These are phyloP conservation scores for Scaptomyza hsui DNA, from an alignment of 1,140 invertebrate species.

Conservation along the genomic window DNA sequence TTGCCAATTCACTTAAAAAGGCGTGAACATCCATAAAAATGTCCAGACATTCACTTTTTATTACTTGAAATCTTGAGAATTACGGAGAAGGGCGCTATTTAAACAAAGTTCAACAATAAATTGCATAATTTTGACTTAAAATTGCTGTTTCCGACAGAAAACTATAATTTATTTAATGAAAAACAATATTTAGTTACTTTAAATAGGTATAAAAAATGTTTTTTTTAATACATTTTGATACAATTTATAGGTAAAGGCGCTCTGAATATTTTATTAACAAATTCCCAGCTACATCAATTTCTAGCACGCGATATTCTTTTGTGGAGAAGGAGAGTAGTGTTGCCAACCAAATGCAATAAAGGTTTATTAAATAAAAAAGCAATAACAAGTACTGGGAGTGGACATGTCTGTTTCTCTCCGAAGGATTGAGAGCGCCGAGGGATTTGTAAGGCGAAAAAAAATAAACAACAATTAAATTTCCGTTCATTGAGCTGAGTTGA, in stretches of 20 bases:
- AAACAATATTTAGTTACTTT: too few species aligned
- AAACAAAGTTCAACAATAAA: neutral
- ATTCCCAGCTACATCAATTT: constrained; percentile 44
- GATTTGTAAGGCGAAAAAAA: neutral
- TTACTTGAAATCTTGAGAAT: neutral
- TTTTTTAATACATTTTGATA: too few species aligned
- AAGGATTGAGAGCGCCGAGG: neutral
- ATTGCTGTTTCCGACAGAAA: too few species aligned
- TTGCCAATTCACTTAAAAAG: neutral
- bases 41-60: neutral
- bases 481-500: constrained; percentile 29
- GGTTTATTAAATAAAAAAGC: constrained; percentile 43
- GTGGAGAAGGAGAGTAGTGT: neutral
- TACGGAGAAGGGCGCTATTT: neutral
- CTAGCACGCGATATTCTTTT: constrained; percentile 55
- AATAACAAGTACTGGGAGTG: constrained; percentile 6
- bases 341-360: constrained; percentile 52
- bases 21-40: neutral
- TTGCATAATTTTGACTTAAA: too few species aligned
- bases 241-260: too few species aligned
- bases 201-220: too few species aligned
- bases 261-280: too few species aligned
- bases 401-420: neutral
- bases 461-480: constrained; percentile 71
- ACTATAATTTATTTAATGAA: too few species aligned